A percentile compares a stretch with the other conserved stretches of the same genome.
Evolutionary conservation across 2,113 vertebrate genomes (phyloP).

Genomic region (mouse (Mus musculus)): GRCm39 chr11:89064001-89064500

Average conservation of each 20-base stretch:
- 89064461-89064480: neutral
- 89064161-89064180: neutral
- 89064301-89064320: neutral
- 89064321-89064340: neutral
- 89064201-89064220: neutral
- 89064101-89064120: neutral
- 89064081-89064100: neutral
- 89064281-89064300: neutral
- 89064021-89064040: neutral
- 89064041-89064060: neutral
- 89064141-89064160: neutral
- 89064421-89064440: neutral
- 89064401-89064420: neutral
- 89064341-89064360: neutral
- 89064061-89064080: too few relatives aligned
- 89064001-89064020: neutral
- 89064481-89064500: neutral
- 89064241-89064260: neutral
- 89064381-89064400: neutral
- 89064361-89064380: too few relatives aligned
- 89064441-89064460: neutral
- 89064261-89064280: neutral
- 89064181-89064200: too few relatives aligned
- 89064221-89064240: neutral
- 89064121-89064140: neutral